These are phyloP conservation scores for Congeria kusceri DNA, from an alignment of 2,888 invertebrate genomes.

Conservation along the genomic window DNA sequence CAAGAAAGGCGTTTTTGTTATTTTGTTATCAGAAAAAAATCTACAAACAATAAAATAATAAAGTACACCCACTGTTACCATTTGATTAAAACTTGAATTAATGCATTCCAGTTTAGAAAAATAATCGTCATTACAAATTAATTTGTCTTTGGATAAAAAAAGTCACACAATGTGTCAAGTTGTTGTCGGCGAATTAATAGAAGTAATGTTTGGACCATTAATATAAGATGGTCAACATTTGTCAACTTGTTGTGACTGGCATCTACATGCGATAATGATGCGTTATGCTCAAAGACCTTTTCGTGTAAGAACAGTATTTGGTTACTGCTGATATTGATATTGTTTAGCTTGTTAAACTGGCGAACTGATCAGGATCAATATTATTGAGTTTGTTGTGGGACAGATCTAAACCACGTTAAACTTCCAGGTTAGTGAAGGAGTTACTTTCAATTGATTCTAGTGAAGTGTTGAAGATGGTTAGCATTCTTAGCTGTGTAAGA, in stretches of 20 bases:
- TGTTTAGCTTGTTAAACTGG: conserved; percentile 3
- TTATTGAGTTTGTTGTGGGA: not conserved
- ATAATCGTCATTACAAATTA: too few relatives aligned
- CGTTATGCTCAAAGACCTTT: conserved; percentile 4
- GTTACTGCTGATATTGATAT: conserved; percentile 14
- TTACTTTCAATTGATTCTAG: conserved; percentile 4
- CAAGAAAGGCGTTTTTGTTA: too few relatives aligned
- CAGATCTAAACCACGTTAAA: not conserved
- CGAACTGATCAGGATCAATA: conserved; percentile 13
- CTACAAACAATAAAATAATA: too few relatives aligned
- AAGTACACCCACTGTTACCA: too few relatives aligned
- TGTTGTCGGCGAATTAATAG: too few relatives aligned
- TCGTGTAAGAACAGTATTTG: not conserved
- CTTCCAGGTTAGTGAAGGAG: not conserved
- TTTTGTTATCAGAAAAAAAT: too few relatives aligned
- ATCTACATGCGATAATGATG: conserved; percentile 1
- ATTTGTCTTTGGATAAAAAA: too few relatives aligned
- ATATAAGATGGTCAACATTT: not conserved
- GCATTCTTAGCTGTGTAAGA: not conserved
- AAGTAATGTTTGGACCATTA: not conserved
- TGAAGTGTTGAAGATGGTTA: not conserved
- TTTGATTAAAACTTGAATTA: too few relatives aligned
- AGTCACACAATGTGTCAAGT: too few relatives aligned
- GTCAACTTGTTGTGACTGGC: conserved; percentile 6
- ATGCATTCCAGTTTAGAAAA: too few relatives aligned